A percentile compares a stretch with the other conserved stretches of the same genome.
Evolutionary conservation across 2,797 vertebrate genomes (phyloP).

Genomic region (Sarcoramphus papa): DNA sequence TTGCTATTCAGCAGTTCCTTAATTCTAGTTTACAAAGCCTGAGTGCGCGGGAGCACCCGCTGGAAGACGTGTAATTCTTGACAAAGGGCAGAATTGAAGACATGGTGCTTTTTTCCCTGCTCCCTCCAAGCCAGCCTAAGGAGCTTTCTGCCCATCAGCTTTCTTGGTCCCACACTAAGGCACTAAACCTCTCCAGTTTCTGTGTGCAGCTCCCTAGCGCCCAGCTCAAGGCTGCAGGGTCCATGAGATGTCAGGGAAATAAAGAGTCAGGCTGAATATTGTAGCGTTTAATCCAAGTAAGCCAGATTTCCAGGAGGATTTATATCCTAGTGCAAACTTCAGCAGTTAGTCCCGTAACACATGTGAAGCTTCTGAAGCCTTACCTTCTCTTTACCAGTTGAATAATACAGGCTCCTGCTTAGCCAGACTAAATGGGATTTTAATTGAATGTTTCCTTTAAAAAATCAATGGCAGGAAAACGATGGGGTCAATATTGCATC

Average conservation of each 20-base stretch:
- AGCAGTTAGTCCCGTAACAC: neutral
- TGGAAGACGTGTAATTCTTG: neutral
- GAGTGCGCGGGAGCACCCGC: neutral
- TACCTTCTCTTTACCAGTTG: neutral
- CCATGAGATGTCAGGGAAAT: neutral
- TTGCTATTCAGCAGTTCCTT: neutral
- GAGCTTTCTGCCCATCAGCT: neutral
- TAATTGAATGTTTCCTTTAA: neutral
- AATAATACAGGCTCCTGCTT: neutral
- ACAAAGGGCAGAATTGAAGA: neutral
- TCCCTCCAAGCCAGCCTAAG: neutral
- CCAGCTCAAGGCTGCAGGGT: neutral
- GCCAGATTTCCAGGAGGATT: neutral
- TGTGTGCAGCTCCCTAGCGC: neutral
- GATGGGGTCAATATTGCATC: neutral
- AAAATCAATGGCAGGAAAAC: neutral
- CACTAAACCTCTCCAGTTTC: neutral
- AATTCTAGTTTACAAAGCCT: neutral
- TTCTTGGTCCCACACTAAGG: neutral
- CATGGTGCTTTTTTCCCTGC: accelerated
- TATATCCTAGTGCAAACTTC: neutral
- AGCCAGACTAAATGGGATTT: neutral
- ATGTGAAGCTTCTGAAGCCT: neutral
- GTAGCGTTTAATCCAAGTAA: accelerated
- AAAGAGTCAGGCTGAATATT: neutral